phyloP scores from a whole-genome alignment of 2,797 vertebrate species.

The Pempheris klunzingeri region DNA sequence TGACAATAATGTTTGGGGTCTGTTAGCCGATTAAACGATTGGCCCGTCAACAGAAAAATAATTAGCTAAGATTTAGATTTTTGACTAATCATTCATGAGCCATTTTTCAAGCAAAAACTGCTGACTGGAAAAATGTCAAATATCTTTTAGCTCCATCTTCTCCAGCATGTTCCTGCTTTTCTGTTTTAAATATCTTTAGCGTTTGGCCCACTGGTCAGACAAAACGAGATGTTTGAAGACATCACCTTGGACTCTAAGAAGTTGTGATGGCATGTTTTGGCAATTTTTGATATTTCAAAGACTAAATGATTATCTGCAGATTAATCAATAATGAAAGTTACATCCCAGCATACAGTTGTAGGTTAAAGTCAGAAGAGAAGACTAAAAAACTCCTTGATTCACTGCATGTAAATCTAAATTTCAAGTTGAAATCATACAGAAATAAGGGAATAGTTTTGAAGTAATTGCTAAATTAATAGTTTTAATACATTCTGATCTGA shows the following conservation, averaged over 20 bases:
- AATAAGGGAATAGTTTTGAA: neutral
- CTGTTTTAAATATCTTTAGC: constrained; percentile 7
- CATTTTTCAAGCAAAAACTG: neutral
- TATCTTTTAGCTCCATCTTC: neutral
- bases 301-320: neutral
- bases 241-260: neutral
- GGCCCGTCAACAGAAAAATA: neutral
- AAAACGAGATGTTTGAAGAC: no score
- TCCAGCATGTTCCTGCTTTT: neutral
- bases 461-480: neutral
- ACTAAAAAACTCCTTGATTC: constrained; percentile 1
- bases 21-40: constrained; percentile 8
- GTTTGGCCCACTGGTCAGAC: neutral
- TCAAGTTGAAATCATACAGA: constrained; percentile 12
- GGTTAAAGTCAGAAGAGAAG: neutral
- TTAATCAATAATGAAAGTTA: neutral
- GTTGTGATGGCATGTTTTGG: neutral
- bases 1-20: neutral
- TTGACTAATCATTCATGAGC: neutral
- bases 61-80: neutral
- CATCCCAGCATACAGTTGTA: neutral
- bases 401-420: constrained; percentile 1
- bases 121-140: neutral
- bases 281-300: neutral
- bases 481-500: constrained; percentile 18